These are phyloP conservation scores for Diachasmimorpha longicaudata DNA, from an alignment of 1,140 invertebrate genomes.

Conservation along the genomic window DNA sequence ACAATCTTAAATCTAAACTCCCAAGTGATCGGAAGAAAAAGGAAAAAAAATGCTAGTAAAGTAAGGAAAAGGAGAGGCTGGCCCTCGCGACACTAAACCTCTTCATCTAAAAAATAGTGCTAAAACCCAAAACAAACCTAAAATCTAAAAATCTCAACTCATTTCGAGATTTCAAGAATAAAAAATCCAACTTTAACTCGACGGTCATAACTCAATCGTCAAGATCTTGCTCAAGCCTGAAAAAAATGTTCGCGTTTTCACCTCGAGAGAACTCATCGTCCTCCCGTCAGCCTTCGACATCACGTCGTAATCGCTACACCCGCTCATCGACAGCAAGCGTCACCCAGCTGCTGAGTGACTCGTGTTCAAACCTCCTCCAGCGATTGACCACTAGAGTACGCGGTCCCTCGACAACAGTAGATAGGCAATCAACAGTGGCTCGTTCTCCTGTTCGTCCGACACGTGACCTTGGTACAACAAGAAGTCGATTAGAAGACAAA, in stretches of 20 bases:
- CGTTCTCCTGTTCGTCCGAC: conserved; percentile 44
- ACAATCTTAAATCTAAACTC: not conserved
- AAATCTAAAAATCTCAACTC: not conserved
- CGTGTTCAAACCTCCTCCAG: conserved; percentile 82
- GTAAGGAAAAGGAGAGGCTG: not conserved
- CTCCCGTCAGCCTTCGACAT: conserved; percentile 39
- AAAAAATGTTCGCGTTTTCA: conserved; percentile 51
- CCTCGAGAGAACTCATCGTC: conserved; percentile 55
- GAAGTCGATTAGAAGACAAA: conserved; percentile 76
- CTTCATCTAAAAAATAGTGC: too few relatives aligned
- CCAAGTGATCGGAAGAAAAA: not conserved
- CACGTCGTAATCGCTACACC: conserved; percentile 25
- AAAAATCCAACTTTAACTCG: too few relatives aligned
- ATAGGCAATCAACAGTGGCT: conserved; percentile 37
- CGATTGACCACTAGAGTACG: conserved; percentile 73
- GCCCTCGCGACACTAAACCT: not conserved
- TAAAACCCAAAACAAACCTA: not conserved
- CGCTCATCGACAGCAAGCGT: conserved; percentile 67
- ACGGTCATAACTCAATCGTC: too few relatives aligned
- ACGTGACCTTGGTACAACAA: conserved; percentile 58
- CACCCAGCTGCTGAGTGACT: conserved; percentile 81
- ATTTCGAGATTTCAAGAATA: too few relatives aligned
- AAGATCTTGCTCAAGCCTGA: too few relatives aligned
- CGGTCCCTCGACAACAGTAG: conserved; percentile 66
- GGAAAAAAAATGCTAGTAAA: not conserved